A percentile compares a stretch with the other conserved stretches of the same genome.
phyloP scores from a whole-genome alignment of 2,888 invertebrate genomes.

The Sinopyrophorus schimmeli region DNA sequence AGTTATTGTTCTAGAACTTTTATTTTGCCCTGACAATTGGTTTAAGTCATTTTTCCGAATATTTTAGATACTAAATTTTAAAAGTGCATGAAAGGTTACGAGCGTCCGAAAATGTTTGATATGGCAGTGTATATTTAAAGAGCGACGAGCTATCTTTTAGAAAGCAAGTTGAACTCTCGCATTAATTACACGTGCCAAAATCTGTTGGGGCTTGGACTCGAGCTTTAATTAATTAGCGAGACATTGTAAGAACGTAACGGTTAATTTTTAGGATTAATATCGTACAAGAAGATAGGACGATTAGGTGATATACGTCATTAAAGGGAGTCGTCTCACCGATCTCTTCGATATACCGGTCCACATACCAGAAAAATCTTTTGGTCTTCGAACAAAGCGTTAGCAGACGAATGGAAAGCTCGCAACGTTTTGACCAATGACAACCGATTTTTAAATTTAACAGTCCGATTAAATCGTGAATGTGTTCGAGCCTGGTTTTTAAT shows the following conservation, averaged over 20 bases:
- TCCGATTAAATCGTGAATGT: constrained; percentile 40
- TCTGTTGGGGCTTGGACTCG: too few relatives aligned
- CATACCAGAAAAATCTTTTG: constrained; percentile 37
- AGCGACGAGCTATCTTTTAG: too few relatives aligned
- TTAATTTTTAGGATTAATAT: constrained; percentile 32
- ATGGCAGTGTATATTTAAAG: too few relatives aligned
- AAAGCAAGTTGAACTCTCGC: too few relatives aligned
- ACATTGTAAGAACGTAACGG: constrained; percentile 28
- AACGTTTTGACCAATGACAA: constrained; percentile 39
- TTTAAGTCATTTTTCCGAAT: too few relatives aligned
- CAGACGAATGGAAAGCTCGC: constrained; percentile 35
- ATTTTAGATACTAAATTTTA: too few relatives aligned
- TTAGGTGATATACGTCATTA: constrained; percentile 41
- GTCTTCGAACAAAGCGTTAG: constrained; percentile 38
- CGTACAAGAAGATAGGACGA: constrained; percentile 38
- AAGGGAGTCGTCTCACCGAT: constrained; percentile 39
- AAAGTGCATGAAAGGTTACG: too few relatives aligned
- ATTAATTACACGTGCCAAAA: too few relatives aligned
- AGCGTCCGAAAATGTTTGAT: too few relatives aligned
- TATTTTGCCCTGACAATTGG: too few relatives aligned
- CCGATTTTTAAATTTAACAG: constrained; percentile 39
- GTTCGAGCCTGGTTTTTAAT: constrained; percentile 37
- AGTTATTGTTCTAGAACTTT: too few relatives aligned
- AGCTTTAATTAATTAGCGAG: constrained; percentile 32
- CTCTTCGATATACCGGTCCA: constrained; percentile 35